A percentile compares a stretch with the other conserved stretches of the same genome.
These are phyloP conservation scores for Pao palembangensis DNA, from an alignment of 2,113 vertebrate genomes.

Conservation along the genomic window DNA sequence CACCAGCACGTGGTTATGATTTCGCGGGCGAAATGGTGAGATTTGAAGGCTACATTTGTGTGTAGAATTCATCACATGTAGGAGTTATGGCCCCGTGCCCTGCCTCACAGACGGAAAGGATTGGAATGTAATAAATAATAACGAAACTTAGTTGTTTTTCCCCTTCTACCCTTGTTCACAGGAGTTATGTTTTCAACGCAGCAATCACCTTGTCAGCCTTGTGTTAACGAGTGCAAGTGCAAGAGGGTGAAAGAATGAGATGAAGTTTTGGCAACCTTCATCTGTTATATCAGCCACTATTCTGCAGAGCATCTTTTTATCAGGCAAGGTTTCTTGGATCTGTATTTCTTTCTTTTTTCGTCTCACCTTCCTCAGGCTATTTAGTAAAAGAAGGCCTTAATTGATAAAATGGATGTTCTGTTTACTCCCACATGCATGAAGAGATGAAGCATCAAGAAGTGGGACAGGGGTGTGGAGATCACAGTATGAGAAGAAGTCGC, in stretches of 20 bases:
- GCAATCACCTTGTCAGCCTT: conserved; percentile 36
- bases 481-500: conserved; percentile 24
- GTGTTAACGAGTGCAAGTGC: conserved; percentile 7
- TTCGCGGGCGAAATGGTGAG: conserved; percentile 8
- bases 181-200: conserved; percentile 35
- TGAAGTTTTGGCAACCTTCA: conserved; percentile 24
- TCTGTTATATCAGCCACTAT: conserved; percentile 3
- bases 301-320: conserved; percentile 37
- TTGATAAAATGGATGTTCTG: conserved; percentile 49
- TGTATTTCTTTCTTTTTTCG: conserved; percentile 32
- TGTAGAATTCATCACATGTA: conserved; percentile 22
- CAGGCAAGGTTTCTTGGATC: conserved; percentile 26
- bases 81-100: conserved; percentile 15
- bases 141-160: conserved; percentile 52
- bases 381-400: conserved; percentile 46
- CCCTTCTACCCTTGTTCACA: conserved; percentile 22
- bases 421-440: conserved; percentile 49
- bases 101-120: conserved; percentile 16
- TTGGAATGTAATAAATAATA: conserved; percentile 43
- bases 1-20: conserved; percentile 13
- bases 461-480: neutral
- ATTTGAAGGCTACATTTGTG: conserved; percentile 21
- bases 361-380: conserved; percentile 28
- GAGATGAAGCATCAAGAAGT: conserved; percentile 33
- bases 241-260: neutral